Percentiles rank a stretch among this genome's conserved stretches.
Evolutionary conservation across 2,888 invertebrate genomes (phyloP).

Genomic region (Drosophila mercatorum): DNA sequence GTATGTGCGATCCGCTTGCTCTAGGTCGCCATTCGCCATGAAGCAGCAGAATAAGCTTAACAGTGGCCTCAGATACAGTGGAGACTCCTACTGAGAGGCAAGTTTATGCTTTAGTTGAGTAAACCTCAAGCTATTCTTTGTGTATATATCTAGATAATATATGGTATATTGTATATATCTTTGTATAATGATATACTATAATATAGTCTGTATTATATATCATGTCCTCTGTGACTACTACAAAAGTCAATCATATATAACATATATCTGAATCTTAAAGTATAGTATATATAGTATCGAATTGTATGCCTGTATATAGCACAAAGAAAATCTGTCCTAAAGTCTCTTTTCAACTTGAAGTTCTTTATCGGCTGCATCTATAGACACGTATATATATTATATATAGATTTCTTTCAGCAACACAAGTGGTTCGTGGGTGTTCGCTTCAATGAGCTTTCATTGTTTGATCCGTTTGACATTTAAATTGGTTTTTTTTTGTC

Average conservation of each 20-base stretch:
- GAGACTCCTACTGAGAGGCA: neutral
- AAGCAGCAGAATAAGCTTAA: neutral
- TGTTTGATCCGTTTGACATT: conserved; percentile 7
- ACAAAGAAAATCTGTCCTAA: neutral
- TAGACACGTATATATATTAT: neutral
- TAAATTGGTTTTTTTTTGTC: neutral
- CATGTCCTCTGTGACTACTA: neutral
- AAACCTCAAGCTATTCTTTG: no score
- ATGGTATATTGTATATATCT: no score
- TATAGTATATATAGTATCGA: neutral
- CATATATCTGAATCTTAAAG: neutral
- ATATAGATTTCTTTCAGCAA: neutral
- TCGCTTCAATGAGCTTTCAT: neutral
- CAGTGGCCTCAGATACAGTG: neutral
- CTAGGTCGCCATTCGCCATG: neutral
- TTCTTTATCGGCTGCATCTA: conserved; percentile 1
- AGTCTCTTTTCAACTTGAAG: neutral
- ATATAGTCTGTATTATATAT: neutral
- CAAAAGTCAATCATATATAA: neutral
- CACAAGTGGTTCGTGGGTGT: conserved; percentile 2
- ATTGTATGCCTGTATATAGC: neutral
- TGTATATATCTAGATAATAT: no score
- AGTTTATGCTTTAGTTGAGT: neutral
- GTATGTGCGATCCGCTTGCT: neutral
- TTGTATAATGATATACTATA: no score